Base-by-base conservation (phyloP, 2,797 vertebrate species). In the Eurystomus glaucurus region DNA sequence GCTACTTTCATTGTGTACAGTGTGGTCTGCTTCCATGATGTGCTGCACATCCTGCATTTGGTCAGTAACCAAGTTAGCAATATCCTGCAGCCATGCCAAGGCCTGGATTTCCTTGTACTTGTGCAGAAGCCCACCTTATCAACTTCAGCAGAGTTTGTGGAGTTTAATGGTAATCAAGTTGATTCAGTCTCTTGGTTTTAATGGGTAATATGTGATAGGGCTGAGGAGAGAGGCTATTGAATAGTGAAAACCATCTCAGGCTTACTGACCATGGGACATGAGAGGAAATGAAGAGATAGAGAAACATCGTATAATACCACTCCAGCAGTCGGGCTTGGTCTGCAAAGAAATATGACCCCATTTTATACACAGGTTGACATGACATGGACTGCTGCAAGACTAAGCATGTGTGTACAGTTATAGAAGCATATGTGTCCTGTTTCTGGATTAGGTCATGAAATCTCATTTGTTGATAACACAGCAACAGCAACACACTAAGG, bases 401-500 rank as follows among this genome's bases (percentile, higher is more conserved):
- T 64, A n/a, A 84, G n/a, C n/a, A 14, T 2, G 13, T 9, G 23
- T 19, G 31, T 12, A 22, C 41, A 70, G 10, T 28, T 35, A 41
- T 0, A 25, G 37, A 16, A 83, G 28, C 1, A 2, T 23, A 10
- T 4, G 14, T 43, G 55, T 50, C 43, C 61, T 17, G 6, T 41
- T 88, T 76, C 70, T 72, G 70, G 33, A 91, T 22, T 26, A 69
- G 33, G 33, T 11, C 8, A 15, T 29, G 66, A 64, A 71, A 89
- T 72, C n/a, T 83, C 29, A 35, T n/a, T 69, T 79, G 26, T 48
- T 5, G 4, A 29, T 43, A 72, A 72, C 23, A 68, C 15, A 84
- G n/a, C 21, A 66, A 61, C 4, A 66, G 37, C 48, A 91, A 66
- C 17, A 48, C 35, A 68, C 0, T 0, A 76, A 61, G 1, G 1